phyloP scores from a whole-genome alignment of 2,113 vertebrate species.

The Anas platyrhynchos region DNA sequence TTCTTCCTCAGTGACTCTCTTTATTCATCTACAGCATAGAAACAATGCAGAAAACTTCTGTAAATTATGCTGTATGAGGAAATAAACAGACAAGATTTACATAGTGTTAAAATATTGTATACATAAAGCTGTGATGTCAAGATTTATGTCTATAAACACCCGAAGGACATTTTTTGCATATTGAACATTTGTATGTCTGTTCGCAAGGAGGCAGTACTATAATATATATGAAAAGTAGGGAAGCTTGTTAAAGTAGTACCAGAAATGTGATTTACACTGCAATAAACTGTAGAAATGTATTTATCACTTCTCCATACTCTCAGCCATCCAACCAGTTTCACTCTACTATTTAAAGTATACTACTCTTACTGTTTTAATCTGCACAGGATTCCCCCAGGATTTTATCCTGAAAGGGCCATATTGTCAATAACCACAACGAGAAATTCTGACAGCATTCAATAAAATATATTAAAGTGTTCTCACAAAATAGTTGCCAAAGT shows the following conservation, averaged over 20 bases:
- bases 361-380: background rate
- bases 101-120: background rate
- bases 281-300: background rate
- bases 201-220: background rate
- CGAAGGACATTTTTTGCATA: background rate
- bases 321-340: background rate
- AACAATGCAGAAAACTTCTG: background rate
- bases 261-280: background rate
- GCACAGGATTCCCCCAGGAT: background rate
- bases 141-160: background rate
- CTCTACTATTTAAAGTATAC: background rate
- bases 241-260: background rate
- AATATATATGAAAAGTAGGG: background rate
- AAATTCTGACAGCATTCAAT: background rate
- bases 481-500: background rate
- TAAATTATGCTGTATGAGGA: background rate
- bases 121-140: background rate
- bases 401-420: background rate
- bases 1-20: background rate
- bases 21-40: background rate
- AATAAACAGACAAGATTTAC: background rate
- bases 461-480: background rate
- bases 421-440: background rate
- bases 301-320: background rate
- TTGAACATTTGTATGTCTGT: background rate